phyloP scores from a whole-genome alignment of 2,888 invertebrate species.

The Encarsia formosa region DNA sequence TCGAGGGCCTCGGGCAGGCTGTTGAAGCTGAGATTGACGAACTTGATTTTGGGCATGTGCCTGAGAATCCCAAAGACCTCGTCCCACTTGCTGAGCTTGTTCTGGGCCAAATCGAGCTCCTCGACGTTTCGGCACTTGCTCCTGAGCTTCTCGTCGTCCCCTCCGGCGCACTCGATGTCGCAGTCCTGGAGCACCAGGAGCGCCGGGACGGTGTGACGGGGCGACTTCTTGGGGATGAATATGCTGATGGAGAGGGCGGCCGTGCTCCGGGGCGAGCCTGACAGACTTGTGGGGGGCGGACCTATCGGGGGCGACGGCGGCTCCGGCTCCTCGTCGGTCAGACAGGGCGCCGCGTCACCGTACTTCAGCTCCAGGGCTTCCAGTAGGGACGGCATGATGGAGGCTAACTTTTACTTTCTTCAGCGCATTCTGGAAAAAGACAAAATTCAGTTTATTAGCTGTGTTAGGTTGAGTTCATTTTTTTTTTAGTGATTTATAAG shows the following conservation, averaged over 20 bases:
- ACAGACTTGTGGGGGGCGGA: neutral
- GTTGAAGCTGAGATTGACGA: slow-evolving; percentile 90
- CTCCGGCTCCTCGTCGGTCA: slow-evolving; percentile 57
- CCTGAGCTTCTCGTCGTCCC: slow-evolving; percentile 67
- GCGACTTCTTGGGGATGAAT: slow-evolving; percentile 79
- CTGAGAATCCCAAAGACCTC: slow-evolving; percentile 85
- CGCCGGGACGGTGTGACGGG: slow-evolving; percentile 73
- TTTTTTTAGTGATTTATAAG: neutral
- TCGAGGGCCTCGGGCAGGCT: slow-evolving; percentile 69
- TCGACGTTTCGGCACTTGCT: slow-evolving; percentile 86
- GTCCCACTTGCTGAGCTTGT: slow-evolving; percentile 82
- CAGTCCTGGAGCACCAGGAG: slow-evolving; percentile 85
- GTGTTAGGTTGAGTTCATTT: neutral
- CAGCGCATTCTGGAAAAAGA: slow-evolving; percentile 37
- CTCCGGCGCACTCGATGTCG: slow-evolving; percentile 86
- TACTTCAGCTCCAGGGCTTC: slow-evolving; percentile 89
- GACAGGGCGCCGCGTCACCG: slow-evolving; percentile 59
- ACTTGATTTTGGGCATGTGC: slow-evolving; percentile 83
- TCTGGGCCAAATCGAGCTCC: slow-evolving; percentile 91
- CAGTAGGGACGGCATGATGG: slow-evolving; percentile 88
- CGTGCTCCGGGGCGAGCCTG: slow-evolving; percentile 29
- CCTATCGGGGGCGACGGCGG: too few relatives aligned
- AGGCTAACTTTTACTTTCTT: too few relatives aligned
- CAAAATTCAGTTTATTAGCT: too few relatives aligned
- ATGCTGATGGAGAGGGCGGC: slow-evolving; percentile 73